Base-by-base conservation (phyloP, 2,888 invertebrate genomes). In the Apamea sordens region DNA sequence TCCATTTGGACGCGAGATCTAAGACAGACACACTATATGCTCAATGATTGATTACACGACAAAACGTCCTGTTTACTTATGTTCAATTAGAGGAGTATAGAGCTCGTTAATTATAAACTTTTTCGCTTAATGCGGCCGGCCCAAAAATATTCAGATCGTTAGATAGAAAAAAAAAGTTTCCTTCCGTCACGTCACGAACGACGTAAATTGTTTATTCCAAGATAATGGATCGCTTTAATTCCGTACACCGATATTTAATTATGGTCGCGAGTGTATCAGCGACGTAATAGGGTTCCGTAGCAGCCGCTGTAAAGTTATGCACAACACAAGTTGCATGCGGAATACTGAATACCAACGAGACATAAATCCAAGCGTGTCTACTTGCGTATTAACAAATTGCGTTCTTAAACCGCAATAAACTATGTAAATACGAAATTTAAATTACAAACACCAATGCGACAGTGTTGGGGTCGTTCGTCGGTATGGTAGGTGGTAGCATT, bases 341-440 rank as follows among this genome's bases (percentile, higher is more conserved):
- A 89, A 89, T 85, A 89, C 81, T 87, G 88, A 89, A 89, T 88
- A 89, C 76, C 88, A 90, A 89, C 86, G 78, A 82, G 85, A 86
- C 91, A 92, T 94, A 94, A 94, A 95, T 94, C 91, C 84, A 86
- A 89, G 87, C 86, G 90, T 91, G 88, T 90, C 85, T 90, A 90
- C 92, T 92, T 92, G 91, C 91, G 91, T 93, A 93, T 92, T 92
- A 94, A 95, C 94, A 94, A 95, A 95, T 94, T 93, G 93, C 93
- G 92, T 95, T 94, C 93, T 94, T 94, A 94, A 94, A 94, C 94
- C 91, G 94, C 92, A 93, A 94, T 95, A 95, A 94, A 94, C 94
- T 95, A 96, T 95, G 95, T 93, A 93, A 95, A 95, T 95, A 92
- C 91, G 86, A 92, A 94, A 95, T 95, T 95, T 95, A 95, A 95